Conservation (phyloP, 2,888 invertebrate species). For the Mactromeris polynyma region DNA sequence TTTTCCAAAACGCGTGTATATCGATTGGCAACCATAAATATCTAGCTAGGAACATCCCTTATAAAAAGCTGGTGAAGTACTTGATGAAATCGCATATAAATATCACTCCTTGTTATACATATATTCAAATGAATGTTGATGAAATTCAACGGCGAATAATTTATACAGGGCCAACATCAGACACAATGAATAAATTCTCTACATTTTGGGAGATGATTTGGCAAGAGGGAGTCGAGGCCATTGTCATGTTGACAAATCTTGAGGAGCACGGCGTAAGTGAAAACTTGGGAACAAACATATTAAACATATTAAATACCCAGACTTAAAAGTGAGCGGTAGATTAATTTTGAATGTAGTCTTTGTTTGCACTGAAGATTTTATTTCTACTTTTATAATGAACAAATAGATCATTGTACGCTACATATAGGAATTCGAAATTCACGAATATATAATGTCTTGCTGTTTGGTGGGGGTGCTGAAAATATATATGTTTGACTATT, state of each 20-base stretch:
- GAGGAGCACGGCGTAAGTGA: slow-evolving; percentile 21
- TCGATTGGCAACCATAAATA: neutral
- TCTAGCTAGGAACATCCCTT: neutral
- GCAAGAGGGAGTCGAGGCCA: slow-evolving; percentile 26
- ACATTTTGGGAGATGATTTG: slow-evolving; percentile 44
- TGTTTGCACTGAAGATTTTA: too few relatives aligned
- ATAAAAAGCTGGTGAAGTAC: neutral
- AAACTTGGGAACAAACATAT: too few relatives aligned
- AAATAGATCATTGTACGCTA: too few relatives aligned
- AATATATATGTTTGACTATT: too few relatives aligned
- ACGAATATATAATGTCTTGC: too few relatives aligned
- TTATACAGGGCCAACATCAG: slow-evolving; percentile 16
- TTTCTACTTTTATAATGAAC: too few relatives aligned
- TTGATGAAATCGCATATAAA: neutral
- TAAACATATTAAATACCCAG: too few relatives aligned
- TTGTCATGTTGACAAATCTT: slow-evolving; percentile 40
- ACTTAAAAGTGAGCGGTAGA: too few relatives aligned
- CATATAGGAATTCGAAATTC: too few relatives aligned
- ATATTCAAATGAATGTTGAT: neutral
- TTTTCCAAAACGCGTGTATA: too few relatives aligned
- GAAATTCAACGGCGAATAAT: neutral
- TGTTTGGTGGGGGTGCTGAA: too few relatives aligned
- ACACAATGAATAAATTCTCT: slow-evolving; percentile 21
- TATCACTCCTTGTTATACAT: neutral
- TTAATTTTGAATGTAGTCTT: too few relatives aligned